Conservation (phyloP, 1,140 invertebrate species). For the Lordiphosa mommai region DNA sequence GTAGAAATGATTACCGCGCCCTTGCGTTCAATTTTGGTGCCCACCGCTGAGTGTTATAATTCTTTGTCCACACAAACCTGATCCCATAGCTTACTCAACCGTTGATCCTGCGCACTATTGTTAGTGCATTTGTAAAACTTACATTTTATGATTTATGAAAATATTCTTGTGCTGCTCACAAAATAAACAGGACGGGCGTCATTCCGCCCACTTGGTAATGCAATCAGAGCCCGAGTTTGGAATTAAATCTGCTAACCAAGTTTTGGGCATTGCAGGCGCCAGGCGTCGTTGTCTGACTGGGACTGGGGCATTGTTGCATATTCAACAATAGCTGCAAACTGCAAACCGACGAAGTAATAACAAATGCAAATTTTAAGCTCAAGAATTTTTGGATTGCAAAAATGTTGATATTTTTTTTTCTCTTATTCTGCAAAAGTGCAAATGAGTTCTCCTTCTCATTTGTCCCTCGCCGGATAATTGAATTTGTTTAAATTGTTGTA, state of each 20-base stretch:
- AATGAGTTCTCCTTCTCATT: slow-evolving; percentile 40
- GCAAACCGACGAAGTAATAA: slow-evolving; percentile 70
- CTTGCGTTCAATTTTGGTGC: too few species aligned
- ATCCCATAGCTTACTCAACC: neutral
- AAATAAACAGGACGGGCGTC: slow-evolving; percentile 20
- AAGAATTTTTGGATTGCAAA: slow-evolving; percentile 62
- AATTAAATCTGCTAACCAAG: slow-evolving; percentile 63
- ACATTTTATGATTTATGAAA: slow-evolving; percentile 55
- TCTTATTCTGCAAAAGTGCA: slow-evolving; percentile 29
- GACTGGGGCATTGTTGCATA: slow-evolving; percentile 57
- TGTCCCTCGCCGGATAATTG: slow-evolving; percentile 31
- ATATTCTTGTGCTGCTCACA: slow-evolving; percentile 20
- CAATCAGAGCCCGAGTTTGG: slow-evolving; percentile 51
- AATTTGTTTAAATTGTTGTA: slow-evolving; percentile 71
- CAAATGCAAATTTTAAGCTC: slow-evolving; percentile 74
- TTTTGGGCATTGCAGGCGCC: slow-evolving; percentile 8
- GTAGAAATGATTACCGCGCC: too few species aligned
- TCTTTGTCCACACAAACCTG: too few species aligned
- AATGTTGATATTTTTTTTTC: slow-evolving; percentile 42
- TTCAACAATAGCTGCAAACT: slow-evolving; percentile 60
- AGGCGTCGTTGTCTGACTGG: slow-evolving; percentile 6
- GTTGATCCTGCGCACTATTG: neutral
- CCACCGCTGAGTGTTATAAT: too few species aligned
- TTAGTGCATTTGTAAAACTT: slow-evolving; percentile 32
- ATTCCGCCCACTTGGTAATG: slow-evolving; percentile 46